These are phyloP conservation scores for Drosophila mulleri DNA, from an alignment of 2,888 invertebrate species.

Conservation along the genomic window DNA sequence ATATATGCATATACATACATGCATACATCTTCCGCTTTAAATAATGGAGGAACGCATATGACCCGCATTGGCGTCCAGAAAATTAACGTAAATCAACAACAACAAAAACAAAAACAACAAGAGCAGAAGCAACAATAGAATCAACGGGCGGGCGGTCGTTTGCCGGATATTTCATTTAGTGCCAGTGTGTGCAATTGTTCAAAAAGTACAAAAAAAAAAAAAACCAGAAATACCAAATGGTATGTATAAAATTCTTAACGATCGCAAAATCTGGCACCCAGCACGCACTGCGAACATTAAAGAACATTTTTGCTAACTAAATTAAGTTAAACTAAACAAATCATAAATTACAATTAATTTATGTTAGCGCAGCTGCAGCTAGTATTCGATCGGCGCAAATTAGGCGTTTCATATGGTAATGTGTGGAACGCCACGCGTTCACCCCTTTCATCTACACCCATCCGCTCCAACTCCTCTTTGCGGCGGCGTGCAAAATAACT, in stretches of 20 bases:
- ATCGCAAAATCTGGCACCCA: conserved; percentile 14
- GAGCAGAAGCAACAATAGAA: conserved; percentile 30
- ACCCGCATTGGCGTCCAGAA: conserved; percentile 71
- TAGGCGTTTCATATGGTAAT: conserved; percentile 42
- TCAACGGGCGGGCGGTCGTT: conserved; percentile 41
- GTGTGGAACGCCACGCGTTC: conserved; percentile 53
- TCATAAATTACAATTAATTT: conserved; percentile 69
- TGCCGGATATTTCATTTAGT: conserved; percentile 78
- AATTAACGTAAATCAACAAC: conserved; percentile 51
- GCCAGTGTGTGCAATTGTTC: conserved; percentile 33
- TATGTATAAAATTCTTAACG: conserved; percentile 21
- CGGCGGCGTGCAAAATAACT: conserved; percentile 53
- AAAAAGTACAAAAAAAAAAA: conserved; percentile 5
- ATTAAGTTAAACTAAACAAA: conserved; percentile 58
- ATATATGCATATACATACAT: neutral
- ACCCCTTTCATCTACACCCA: neutral
- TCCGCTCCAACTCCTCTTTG: conserved; percentile 4
- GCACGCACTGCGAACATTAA: conserved; percentile 32
- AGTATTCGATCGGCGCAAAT: conserved; percentile 6
- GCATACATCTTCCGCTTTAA: conserved; percentile 59
- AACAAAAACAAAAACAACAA: conserved; percentile 30
- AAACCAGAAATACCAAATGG: neutral
- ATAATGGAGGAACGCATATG: conserved; percentile 62
- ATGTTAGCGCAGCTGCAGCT: conserved; percentile 31
- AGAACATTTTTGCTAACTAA: conserved; percentile 24